Conservation (phyloP, 2,888 invertebrate species). For the Suillia variegata region DNA sequence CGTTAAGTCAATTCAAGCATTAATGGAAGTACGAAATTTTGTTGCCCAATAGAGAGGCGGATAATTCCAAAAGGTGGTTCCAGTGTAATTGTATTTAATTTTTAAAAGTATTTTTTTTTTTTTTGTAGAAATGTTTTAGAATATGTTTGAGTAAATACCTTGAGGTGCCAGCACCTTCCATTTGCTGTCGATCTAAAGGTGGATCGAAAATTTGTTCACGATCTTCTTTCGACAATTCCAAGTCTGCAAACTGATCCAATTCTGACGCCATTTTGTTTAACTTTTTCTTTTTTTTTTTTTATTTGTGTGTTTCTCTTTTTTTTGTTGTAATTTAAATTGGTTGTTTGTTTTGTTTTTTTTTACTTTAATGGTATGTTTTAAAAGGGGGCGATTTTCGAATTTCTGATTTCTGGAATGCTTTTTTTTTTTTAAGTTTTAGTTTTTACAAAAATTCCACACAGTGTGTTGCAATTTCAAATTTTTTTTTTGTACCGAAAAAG, state of each 20-base stretch:
- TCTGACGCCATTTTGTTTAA: constrained; percentile 57
- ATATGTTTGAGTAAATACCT: constrained; percentile 59
- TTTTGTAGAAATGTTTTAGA: too few species aligned
- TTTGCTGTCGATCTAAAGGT: constrained; percentile 60
- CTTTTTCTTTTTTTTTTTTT: constrained; percentile 23
- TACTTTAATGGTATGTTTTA: constrained; percentile 14
- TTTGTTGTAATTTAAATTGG: neutral
- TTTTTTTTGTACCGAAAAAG: too few species aligned
- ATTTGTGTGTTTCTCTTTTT: neutral
- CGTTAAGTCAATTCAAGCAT: too few species aligned
- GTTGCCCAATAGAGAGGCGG: too few species aligned
- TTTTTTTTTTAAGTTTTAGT: neutral
- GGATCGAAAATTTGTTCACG: constrained; percentile 77
- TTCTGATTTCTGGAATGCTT: too few species aligned
- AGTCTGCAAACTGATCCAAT: constrained; percentile 71
- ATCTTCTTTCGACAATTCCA: constrained; percentile 73
- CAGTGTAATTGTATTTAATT: neutral
- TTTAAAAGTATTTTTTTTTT: neutral
- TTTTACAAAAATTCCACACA: neutral
- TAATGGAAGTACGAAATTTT: too few species aligned
- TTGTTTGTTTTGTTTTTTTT: constrained; percentile 11
- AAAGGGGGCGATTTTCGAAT: constrained; percentile 1
- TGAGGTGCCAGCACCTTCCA: constrained; percentile 62
- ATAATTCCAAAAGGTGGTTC: too few species aligned
- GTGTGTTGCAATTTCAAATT: neutral